phyloP scores from a whole-genome alignment of 2,797 vertebrate genomes.

The Nyctalus aviator region DNA sequence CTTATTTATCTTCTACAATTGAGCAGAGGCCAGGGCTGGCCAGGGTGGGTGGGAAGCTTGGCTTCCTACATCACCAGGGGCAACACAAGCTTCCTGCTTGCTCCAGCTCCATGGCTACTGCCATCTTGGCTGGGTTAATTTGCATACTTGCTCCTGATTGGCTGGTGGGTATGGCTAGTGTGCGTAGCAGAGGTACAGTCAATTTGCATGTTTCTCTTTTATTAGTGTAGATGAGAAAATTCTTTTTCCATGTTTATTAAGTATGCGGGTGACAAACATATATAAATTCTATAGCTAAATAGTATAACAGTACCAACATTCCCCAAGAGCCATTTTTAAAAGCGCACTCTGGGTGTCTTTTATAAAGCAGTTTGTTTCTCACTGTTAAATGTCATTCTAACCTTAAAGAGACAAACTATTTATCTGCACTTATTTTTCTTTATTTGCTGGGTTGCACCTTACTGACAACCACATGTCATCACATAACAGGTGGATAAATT shows the following conservation, averaged over 20 bases:
- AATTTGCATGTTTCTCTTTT: too few relatives aligned
- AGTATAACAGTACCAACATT: neutral
- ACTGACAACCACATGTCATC: neutral
- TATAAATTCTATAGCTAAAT: neutral
- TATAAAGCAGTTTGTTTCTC: slow-evolving; percentile 38
- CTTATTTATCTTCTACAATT: too few relatives aligned
- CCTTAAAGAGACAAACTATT: slow-evolving; percentile 19
- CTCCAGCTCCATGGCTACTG: too few relatives aligned
- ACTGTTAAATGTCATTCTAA: slow-evolving; percentile 26
- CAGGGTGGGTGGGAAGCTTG: too few relatives aligned
- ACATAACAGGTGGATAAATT: slow-evolving; percentile 12
- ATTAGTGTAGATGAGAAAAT: neutral
- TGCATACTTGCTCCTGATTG: too few relatives aligned
- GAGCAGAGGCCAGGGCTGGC: too few relatives aligned
- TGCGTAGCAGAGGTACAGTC: too few relatives aligned
- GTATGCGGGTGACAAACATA: neutral
- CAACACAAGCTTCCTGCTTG: too few relatives aligned
- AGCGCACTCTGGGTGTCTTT: slow-evolving; percentile 26
- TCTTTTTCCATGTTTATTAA: slow-evolving; percentile 42
- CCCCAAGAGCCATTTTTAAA: slow-evolving; percentile 33
- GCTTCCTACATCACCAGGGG: too few relatives aligned
- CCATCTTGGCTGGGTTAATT: too few relatives aligned
- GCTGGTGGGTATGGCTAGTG: too few relatives aligned
- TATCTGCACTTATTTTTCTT: slow-evolving; percentile 25
- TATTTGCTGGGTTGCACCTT: neutral